These are phyloP conservation scores for Palythoa grandiflora DNA, from an alignment of 92 coral and sea anemone genomes.

Conservation along the genomic window DNA sequence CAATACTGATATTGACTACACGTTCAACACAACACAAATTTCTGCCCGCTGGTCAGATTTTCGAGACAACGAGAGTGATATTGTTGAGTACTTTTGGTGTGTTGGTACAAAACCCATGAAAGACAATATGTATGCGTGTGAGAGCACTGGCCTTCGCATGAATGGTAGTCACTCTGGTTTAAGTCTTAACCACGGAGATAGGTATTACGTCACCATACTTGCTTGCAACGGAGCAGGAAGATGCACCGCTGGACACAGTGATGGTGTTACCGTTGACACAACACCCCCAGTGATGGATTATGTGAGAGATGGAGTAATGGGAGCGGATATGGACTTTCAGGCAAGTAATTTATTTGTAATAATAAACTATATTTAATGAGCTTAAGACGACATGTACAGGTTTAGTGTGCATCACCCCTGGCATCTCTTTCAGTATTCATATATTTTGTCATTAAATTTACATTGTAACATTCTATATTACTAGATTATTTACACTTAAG, in stretches of 20 bases:
- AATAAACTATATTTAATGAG: too few relatives aligned
- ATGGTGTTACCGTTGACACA: slow-evolving; percentile 87
- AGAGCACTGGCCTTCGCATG: slow-evolving; percentile 82
- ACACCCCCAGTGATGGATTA: slow-evolving; percentile 90
- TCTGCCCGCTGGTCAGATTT: slow-evolving; percentile 94
- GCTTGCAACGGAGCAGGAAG: slow-evolving; percentile 91
- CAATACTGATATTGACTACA: slow-evolving; percentile 83
- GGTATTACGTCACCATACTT: slow-evolving; percentile 87
- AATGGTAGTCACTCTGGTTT: slow-evolving; percentile 87
- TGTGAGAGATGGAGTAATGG: slow-evolving; percentile 94
- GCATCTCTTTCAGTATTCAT: too few relatives aligned
- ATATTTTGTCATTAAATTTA: too few relatives aligned
- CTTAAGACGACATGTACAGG: not conserved
- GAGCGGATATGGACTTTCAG: slow-evolving; percentile 95
- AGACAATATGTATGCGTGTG: slow-evolving; percentile 87
- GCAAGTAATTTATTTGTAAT: slow-evolving; percentile 33
- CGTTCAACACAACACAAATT: slow-evolving; percentile 79
- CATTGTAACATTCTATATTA: too few relatives aligned
- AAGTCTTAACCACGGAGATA: slow-evolving; percentile 70
- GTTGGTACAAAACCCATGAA: slow-evolving; percentile 81
- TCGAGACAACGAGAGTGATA: slow-evolving; percentile 87
- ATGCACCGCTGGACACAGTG: slow-evolving; percentile 82
- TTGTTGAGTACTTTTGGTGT: slow-evolving; percentile 89
- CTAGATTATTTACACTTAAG: too few relatives aligned
- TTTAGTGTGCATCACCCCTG: not conserved